Evolutionary conservation across 2,797 vertebrate genomes (phyloP), one percentile per base, ranked within the genome.

Genomic region (Bradypodion pumilum): DNA sequence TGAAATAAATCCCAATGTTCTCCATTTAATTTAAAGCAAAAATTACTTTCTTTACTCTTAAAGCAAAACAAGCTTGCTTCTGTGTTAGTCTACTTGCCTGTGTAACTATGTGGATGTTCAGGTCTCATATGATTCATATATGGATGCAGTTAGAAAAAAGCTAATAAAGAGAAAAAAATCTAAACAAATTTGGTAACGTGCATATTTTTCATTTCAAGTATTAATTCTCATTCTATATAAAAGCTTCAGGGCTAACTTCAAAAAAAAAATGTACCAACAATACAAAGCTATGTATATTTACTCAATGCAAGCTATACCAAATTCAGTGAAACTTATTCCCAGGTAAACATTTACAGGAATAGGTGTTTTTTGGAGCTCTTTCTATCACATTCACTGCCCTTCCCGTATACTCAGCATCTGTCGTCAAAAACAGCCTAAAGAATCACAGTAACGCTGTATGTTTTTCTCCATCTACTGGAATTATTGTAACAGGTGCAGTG

Each of bases 401-500:
- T 9, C 49, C 44, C 44, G 3, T 65, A 46, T 37, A 32, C 10
- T 35, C 27, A 37, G 37, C 87, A 89, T 85, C 35, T 19, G 27
- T 85, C 92, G 91, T 91, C 88, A 93, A 81, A 89, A 78, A 82
- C 81, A 90, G 85, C 84, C 77, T 73, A 86, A 85, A 80, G 90
- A 85, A 44, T 74, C 74, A 84, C 62, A 65, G 92, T 69, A 82
- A 74, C 68, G 59, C 84, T 63, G 78, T 42, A 40, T 62, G 84
- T 81, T 82, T 62, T 52, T 79, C 80, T 63, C 78, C 87, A 72
- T 88, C 90, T 78, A 80, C 8, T 87, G 44, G 91, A 81, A 84
- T 87, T 56, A 88, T 59, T 60, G 59, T 72, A 91, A 84, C 94
- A 95, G 95, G 93, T 94, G 95, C 93, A 90, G 82, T 72, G 81